These are phyloP conservation scores for Leptoteleia sp. DNA, from an alignment of 1,140 invertebrate species.

Conservation along the genomic window DNA sequence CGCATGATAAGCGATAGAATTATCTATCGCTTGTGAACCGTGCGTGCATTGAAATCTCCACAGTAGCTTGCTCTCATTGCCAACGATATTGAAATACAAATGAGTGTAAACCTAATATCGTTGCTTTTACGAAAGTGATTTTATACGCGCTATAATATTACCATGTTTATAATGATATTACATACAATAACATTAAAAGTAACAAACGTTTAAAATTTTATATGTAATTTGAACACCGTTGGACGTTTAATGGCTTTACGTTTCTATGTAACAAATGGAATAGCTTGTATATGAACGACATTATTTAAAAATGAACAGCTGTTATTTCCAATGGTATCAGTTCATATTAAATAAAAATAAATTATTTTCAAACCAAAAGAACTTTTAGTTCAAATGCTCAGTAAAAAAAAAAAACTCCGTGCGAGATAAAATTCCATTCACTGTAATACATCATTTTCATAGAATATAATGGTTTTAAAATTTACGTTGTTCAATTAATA, in stretches of 20 bases:
- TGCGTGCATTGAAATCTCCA: constrained; percentile 54
- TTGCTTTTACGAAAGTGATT: constrained; percentile 26
- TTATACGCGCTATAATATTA: constrained; percentile 22
- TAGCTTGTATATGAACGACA: too few species aligned
- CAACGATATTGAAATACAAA: constrained; percentile 39
- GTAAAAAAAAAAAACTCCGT: too few species aligned
- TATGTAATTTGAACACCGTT: not conserved
- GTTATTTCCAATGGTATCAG: too few species aligned
- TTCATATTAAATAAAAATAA: too few species aligned
- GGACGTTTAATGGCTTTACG: constrained; percentile 2
- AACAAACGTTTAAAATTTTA: not conserved
- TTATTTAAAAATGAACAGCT: too few species aligned
- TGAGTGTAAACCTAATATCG: constrained; percentile 33
- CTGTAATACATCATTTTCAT: too few species aligned
- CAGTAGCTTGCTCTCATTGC: constrained; percentile 41
- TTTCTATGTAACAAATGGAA: not conserved
- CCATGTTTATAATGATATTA: constrained; percentile 12
- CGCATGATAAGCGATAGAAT: constrained; percentile 41
- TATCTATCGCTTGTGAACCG: constrained; percentile 24
- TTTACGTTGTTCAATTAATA: too few species aligned
- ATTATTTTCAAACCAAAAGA: too few species aligned
- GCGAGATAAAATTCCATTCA: too few species aligned
- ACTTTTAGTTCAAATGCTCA: too few species aligned
- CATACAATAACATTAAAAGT: constrained; percentile 4
- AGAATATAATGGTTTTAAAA: too few species aligned